Evolutionary conservation across 35 echinoderm and acorn worm species (phyloP), one percentile per base, ranked within the genome.

Genomic region (Strongylocentrotus purpuratus): DNA sequence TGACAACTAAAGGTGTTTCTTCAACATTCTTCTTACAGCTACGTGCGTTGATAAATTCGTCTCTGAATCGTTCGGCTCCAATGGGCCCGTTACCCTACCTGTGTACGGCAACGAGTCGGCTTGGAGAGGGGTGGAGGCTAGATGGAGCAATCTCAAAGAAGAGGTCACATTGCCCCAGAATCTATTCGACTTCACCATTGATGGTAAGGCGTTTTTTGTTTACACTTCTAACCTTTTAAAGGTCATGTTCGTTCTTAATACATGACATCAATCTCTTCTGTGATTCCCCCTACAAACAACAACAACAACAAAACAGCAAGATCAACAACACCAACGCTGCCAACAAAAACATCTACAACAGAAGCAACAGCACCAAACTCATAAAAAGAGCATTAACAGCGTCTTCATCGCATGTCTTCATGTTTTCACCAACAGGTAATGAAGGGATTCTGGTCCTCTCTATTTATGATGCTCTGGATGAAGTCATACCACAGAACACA

Each of bases 1-100:
- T 55, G 50, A 55, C 10, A 55, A 2, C 15, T 11, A 55, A 55
- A 55, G 10, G 50, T 55, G 50, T 55, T 15, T 15, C 10, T 55
- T 12, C 10, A 55, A 10, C 50, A 55, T 92, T 92, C 31, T 2
- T 92, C 46, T 17, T 31, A 12, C 48, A 93, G 91, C 91, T 31
- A 93, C 91, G 18, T 93, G 91, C 31, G 48, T 93, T 13, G 91
- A 93, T 93, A 93, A 47, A 47, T 93, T 93, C 31, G 22, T 46
- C 2, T 0, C 48, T 8, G 31, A 33, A 5, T 47, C 91, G 31
- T 93, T 93, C 48, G 91, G 91, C 7, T 31, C 45, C 0, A 32
- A 93, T 11, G 91, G 91, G 5, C 45, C 48, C 4, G 91, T 58
- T 25, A 93, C 91, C 12, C n/a, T 93, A 3, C 91, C 91, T 25